A percentile compares a stretch with the other conserved stretches of the same genome.
Conservation (phyloP, 30 jellyfish, hydroid and myxozoan genomes). For the Hydra vulgaris region DNA sequence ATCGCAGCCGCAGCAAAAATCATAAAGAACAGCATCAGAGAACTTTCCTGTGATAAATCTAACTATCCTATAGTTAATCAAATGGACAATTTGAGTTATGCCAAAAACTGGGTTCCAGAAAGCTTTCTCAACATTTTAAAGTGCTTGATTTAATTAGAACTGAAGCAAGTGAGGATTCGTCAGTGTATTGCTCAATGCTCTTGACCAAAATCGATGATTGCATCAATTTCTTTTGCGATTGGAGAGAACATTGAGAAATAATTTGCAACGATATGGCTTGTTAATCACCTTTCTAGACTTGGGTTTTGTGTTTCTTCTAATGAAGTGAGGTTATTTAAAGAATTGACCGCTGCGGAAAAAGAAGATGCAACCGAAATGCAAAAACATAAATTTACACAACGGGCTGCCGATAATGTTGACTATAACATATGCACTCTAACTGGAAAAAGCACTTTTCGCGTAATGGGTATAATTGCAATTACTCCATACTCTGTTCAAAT, state of each 20-base stretch:
- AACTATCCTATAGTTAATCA: too few species aligned
- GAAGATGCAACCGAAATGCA: background rate
- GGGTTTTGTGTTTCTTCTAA: background rate
- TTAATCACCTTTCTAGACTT: background rate
- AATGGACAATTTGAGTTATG: too few species aligned
- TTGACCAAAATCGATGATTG: background rate
- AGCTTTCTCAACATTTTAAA: too few species aligned
- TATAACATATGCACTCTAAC: background rate
- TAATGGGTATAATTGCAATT: background rate
- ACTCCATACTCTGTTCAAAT: background rate
- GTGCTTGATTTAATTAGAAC: too few species aligned
- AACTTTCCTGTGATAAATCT: too few species aligned
- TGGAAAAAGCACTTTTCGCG: conserved; percentile 8
- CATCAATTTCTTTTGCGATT: background rate
- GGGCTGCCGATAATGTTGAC: conserved; percentile 1
- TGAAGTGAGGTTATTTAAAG: background rate
- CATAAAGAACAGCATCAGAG: too few species aligned
- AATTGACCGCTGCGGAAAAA: background rate
- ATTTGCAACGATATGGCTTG: background rate
- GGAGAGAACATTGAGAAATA: background rate
- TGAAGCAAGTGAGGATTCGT: too few species aligned
- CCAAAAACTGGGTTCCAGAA: too few species aligned
- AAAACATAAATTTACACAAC: background rate
- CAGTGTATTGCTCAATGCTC: background rate
- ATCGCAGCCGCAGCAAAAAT: too few species aligned